Evolutionary conservation across 2,888 invertebrate genomes (phyloP).

Genomic region (Notodromas monacha): DNA sequence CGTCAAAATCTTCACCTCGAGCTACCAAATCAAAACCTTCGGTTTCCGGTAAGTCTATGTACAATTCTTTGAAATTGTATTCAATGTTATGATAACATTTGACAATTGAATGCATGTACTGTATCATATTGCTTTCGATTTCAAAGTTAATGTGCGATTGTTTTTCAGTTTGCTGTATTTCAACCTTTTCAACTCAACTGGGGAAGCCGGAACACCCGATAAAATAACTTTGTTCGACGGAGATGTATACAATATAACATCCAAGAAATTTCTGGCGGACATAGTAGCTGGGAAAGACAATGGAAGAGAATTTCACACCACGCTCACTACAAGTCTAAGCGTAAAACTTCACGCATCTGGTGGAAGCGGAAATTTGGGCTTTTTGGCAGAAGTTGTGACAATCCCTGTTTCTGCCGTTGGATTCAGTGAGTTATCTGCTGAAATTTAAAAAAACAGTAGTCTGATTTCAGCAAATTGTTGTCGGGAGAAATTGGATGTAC

Average conservation of each 20-base stretch:
- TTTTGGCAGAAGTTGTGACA: slow-evolving; percentile 83
- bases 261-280: slow-evolving; percentile 14
- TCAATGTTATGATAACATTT: slow-evolving; percentile 2
- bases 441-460: no score
- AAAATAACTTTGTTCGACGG: slow-evolving; percentile 62
- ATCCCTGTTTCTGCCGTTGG: slow-evolving; percentile 67
- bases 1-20: slow-evolving; percentile 74
- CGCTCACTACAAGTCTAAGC: slow-evolving; percentile 24
- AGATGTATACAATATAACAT: slow-evolving; percentile 54
- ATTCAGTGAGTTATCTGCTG: slow-evolving; percentile 59
- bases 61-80: slow-evolving; percentile 10
- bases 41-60: slow-evolving; percentile 31
- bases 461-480: no score
- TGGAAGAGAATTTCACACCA: slow-evolving; percentile 20
- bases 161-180: slow-evolving; percentile 38
- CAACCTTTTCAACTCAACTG: slow-evolving; percentile 59
- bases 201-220: slow-evolving; percentile 44
- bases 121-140: no score
- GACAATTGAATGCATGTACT: no score
- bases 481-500: no score
- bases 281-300: neutral
- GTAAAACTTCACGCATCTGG: slow-evolving; percentile 74
- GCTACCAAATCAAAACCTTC: slow-evolving; percentile 47
- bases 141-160: no score
- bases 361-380: slow-evolving; percentile 70